Percentiles rank a stretch among this genome's conserved stretches.
Evolutionary conservation across 2,888 invertebrate species (phyloP).

Genomic region (Amphipyra tragopoginis): DNA sequence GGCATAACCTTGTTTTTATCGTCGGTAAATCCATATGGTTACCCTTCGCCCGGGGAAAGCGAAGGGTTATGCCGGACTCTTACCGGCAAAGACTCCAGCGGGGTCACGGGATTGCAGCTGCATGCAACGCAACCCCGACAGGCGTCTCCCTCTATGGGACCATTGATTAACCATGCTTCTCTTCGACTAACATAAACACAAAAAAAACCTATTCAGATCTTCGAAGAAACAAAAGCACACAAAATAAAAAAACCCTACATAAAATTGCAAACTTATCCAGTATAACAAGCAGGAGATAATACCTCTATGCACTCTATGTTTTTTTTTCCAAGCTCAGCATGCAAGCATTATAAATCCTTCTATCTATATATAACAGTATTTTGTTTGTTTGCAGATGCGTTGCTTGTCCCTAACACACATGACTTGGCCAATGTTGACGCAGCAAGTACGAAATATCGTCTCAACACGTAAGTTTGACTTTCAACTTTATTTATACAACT

Average conservation of each 20-base stretch:
- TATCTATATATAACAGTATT: constrained; percentile 62
- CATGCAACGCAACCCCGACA: too few species aligned
- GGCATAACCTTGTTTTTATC: too few species aligned
- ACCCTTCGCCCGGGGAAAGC: too few species aligned
- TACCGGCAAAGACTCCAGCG: too few species aligned
- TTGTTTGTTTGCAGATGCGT: constrained; percentile 80
- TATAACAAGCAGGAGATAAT: constrained; percentile 7
- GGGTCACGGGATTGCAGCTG: too few species aligned
- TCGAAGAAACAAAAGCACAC: not conserved
- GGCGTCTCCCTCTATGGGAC: too few species aligned
- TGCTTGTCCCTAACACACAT: constrained; percentile 72
- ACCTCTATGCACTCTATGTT: constrained; percentile 12
- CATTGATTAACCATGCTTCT: too few species aligned
- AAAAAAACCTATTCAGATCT: not conserved
- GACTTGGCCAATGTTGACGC: constrained; percentile 70
- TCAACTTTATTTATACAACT: constrained; percentile 42
- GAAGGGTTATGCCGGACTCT: too few species aligned
- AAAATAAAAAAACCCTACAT: constrained; percentile 15
- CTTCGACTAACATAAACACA: too few species aligned
- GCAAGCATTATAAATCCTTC: constrained; percentile 21
- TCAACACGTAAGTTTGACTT: constrained; percentile 69
- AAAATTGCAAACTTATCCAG: constrained; percentile 3
- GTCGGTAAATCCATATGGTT: too few species aligned
- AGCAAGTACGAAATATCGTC: constrained; percentile 57
- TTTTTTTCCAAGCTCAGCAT: constrained; percentile 12